Conservation (phyloP, 2,888 invertebrate genomes). For the Drosophila prolongata region DNA sequence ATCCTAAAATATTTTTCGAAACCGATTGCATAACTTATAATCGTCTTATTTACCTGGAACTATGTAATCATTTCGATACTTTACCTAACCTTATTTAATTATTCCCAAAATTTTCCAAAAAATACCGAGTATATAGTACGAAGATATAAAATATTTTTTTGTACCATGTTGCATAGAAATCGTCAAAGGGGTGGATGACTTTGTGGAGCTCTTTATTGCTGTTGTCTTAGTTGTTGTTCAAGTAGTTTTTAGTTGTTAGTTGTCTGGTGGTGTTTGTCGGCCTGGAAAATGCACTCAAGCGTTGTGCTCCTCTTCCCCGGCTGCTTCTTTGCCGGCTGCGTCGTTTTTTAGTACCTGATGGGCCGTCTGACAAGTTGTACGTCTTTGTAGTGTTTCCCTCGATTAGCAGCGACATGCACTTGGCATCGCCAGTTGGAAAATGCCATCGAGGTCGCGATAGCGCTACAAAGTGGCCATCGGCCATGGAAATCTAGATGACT, state of each 20-base stretch:
- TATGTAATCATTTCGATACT: neutral
- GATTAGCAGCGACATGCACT: conserved; percentile 51
- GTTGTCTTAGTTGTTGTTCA: conserved; percentile 22
- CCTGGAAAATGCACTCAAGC: conserved; percentile 78
- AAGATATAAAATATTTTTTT: conserved; percentile 1
- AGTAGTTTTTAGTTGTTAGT: conserved; percentile 52
- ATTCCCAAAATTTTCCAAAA: neutral
- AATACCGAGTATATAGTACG: conserved; percentile 1
- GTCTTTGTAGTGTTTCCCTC: conserved; percentile 50
- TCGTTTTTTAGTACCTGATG: conserved; percentile 38
- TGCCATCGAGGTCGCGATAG: conserved; percentile 44
- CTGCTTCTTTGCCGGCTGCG: conserved; percentile 17
- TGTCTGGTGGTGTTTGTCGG: conserved; percentile 59
- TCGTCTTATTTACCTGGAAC: neutral
- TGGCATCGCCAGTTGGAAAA: conserved; percentile 37
- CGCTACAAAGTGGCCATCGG: conserved; percentile 49
- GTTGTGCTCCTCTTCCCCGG: conserved; percentile 37
- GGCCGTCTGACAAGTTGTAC: conserved; percentile 77
- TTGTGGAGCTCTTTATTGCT: conserved; percentile 13
- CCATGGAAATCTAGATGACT: conserved; percentile 48
- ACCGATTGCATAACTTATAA: too few species aligned
- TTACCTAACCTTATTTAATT: neutral
- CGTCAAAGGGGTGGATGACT: conserved; percentile 41
- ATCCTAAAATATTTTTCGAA: too few species aligned
- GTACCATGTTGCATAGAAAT: conserved; percentile 6